Conservation (phyloP, 2,888 invertebrate genomes). For the Phaedon cochleariae region DNA sequence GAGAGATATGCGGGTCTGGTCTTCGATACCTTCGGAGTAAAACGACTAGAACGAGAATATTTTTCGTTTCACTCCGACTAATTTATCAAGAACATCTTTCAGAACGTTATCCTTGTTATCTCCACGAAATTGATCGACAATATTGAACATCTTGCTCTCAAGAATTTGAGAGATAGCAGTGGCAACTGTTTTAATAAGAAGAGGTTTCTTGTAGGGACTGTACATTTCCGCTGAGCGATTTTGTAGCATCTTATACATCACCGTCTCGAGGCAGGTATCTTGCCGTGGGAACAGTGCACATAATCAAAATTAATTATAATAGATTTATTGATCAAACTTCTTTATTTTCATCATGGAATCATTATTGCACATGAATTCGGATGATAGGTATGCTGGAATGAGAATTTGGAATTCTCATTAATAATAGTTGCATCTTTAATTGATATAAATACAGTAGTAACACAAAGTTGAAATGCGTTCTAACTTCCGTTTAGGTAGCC, state of each 20-base stretch:
- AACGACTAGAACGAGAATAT: constrained; percentile 2
- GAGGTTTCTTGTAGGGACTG: constrained; percentile 40
- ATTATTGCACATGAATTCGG: constrained; percentile 12
- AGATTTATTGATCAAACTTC: constrained; percentile 59
- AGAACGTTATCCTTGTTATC: constrained; percentile 5
- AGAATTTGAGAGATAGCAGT: neutral
- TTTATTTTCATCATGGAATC: constrained; percentile 32
- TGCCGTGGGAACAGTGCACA: constrained; percentile 60
- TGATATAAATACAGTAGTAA: constrained; percentile 36
- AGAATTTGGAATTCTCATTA: constrained; percentile 30
- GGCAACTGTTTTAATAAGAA: constrained; percentile 26
- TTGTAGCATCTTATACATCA: constrained; percentile 56
- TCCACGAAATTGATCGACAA: neutral
- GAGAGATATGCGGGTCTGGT: constrained; percentile 38
- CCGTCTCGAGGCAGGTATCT: constrained; percentile 54
- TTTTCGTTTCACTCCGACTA: neutral
- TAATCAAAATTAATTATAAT: constrained; percentile 61
- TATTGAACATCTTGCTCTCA: neutral
- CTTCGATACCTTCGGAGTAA: constrained; percentile 25
- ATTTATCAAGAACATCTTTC: neutral
- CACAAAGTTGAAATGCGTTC: neutral
- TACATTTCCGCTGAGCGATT: constrained; percentile 58
- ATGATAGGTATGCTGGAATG: constrained; percentile 24
- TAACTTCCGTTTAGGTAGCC: too few relatives aligned
- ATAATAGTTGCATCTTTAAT: constrained; percentile 24